phyloP scores from a whole-genome alignment of 2,888 invertebrate genomes.

The Drosophila paramelanica region DNA sequence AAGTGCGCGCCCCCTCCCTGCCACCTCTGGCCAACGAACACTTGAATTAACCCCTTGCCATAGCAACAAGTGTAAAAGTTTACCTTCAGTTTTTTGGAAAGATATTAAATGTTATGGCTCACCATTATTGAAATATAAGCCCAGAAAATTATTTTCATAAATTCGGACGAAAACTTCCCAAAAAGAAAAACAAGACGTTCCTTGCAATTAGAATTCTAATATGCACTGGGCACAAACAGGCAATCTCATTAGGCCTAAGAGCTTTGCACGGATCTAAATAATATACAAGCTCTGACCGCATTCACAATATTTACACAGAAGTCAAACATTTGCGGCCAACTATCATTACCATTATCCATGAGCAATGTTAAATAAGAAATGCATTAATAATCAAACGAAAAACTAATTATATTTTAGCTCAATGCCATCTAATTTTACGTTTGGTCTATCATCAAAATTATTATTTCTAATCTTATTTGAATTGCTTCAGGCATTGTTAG shows the following conservation, averaged over 20 bases:
- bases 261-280: background rate
- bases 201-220: background rate
- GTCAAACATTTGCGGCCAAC: background rate
- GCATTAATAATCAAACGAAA: background rate
- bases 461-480: background rate
- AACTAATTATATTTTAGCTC: background rate
- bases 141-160: slow-evolving; percentile 32
- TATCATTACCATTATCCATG: background rate
- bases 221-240: background rate
- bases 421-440: background rate
- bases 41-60: slow-evolving; percentile 11
- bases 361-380: background rate
- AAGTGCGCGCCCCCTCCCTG: slow-evolving; percentile 4
- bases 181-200: slow-evolving; percentile 1
- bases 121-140: slow-evolving; percentile 44
- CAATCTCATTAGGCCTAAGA: background rate
- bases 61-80: slow-evolving; percentile 47
- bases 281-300: background rate
- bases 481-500: too few relatives aligned
- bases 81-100: slow-evolving; percentile 10
- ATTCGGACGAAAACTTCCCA: slow-evolving; percentile 15
- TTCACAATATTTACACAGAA: background rate
- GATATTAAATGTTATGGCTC: slow-evolving; percentile 28
- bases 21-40: background rate
- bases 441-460: background rate